phyloP scores from a whole-genome alignment of 2,797 vertebrate species.

The Alca torda region DNA sequence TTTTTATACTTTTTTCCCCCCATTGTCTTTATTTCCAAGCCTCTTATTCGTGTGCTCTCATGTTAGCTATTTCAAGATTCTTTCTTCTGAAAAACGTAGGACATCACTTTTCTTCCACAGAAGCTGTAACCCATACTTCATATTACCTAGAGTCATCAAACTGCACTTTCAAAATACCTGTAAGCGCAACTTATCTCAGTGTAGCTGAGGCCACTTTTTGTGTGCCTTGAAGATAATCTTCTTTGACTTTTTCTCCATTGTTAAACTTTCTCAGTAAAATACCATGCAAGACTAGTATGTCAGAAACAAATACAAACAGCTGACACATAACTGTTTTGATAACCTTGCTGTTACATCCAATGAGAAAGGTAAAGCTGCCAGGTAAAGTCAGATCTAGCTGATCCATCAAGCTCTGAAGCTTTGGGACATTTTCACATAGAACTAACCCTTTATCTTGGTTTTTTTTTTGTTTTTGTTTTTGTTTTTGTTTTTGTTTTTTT shows the following conservation, averaged over 20 bases:
- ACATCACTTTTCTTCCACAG: background rate
- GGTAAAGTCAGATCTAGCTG: background rate
- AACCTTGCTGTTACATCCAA: background rate
- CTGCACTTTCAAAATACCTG: background rate
- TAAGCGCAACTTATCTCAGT: background rate
- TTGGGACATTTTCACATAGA: background rate
- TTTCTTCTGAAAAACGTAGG: background rate
- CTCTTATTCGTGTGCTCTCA: background rate
- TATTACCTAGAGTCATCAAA: background rate
- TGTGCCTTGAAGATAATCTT: background rate
- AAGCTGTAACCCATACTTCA: background rate
- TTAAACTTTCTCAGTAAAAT: background rate
- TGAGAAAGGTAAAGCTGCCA: background rate
- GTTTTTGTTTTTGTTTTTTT: too few relatives aligned
- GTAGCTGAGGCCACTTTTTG: background rate
- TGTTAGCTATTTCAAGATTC: background rate
- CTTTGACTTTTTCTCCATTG: background rate
- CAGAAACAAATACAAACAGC: background rate
- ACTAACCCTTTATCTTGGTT: background rate
- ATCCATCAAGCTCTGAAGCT: background rate
- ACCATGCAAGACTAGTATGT: background rate
- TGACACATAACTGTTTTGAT: background rate
- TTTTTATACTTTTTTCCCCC: background rate
- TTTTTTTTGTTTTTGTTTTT: too few relatives aligned
- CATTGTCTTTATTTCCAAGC: background rate